A percentile compares a stretch with the other conserved stretches of the same genome.
Conservation (phyloP, 2,888 invertebrate genomes). For the Tetragonisca angustula region DNA sequence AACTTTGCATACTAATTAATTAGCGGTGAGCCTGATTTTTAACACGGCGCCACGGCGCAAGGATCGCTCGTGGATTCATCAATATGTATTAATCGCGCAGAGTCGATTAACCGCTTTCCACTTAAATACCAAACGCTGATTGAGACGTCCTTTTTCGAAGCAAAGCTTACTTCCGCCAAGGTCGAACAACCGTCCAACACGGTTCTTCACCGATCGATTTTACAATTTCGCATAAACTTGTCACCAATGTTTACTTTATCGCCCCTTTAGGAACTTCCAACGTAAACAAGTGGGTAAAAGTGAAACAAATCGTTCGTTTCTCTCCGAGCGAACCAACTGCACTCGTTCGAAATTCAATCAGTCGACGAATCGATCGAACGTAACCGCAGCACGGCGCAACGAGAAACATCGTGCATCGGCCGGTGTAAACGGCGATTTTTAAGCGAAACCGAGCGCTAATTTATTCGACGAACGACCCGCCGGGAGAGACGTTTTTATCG, state of each 20-base stretch:
- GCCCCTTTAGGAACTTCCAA: no score
- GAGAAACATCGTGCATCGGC: slow-evolving; percentile 15
- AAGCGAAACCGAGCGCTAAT: slow-evolving; percentile 7
- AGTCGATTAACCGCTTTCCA: slow-evolving; percentile 11
- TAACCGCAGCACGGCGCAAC: background rate
- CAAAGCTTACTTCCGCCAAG: background rate
- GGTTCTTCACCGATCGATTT: no score
- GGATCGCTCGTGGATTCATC: slow-evolving; percentile 22
- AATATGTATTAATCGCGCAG: slow-evolving; percentile 45
- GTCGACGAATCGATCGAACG: slow-evolving; percentile 9
- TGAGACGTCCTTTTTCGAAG: background rate
- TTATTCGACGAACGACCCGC: slow-evolving; percentile 13
- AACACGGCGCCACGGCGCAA: slow-evolving; percentile 7
- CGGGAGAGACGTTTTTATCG: background rate
- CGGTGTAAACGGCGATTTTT: slow-evolving; percentile 3
- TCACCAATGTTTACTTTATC: no score
- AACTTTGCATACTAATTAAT: slow-evolving; percentile 44
- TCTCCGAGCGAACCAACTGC: background rate
- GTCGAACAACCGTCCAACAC: no score
- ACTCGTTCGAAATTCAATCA: background rate
- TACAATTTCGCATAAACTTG: background rate
- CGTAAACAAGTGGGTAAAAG: no score
- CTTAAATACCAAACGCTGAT: background rate
- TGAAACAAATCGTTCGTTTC: background rate
- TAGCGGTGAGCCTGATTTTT: slow-evolving; percentile 18